Conservation (phyloP, 2,888 invertebrate species). For the Drosophila testacea region DNA sequence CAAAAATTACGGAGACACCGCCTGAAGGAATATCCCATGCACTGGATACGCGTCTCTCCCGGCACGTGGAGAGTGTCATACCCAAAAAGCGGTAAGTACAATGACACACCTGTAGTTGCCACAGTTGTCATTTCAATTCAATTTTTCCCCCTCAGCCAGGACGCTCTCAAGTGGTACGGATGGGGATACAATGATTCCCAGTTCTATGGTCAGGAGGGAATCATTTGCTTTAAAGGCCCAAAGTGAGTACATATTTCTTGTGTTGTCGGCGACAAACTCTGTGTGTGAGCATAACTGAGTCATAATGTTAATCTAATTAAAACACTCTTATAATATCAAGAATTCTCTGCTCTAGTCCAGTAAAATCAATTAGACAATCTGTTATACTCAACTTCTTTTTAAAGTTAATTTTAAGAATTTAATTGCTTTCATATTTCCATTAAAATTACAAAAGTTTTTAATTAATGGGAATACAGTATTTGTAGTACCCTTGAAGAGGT, state of each 20-base stretch:
- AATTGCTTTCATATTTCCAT: too few relatives aligned
- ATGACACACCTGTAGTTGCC: not conserved
- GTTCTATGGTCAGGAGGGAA: constrained; percentile 89
- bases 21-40: constrained; percentile 51
- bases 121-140: constrained; percentile 9
- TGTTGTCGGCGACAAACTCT: not conserved
- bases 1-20: constrained; percentile 50
- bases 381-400: too few relatives aligned
- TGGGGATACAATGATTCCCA: constrained; percentile 99
- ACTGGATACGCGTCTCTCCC: constrained; percentile 80
- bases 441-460: too few relatives aligned
- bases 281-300: not conserved
- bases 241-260: constrained; percentile 87
- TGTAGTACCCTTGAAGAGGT: too few relatives aligned
- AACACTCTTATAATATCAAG: not conserved
- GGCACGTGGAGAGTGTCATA: constrained; percentile 81
- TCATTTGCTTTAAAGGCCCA: constrained; percentile 92
- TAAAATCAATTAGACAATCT: not conserved
- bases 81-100: constrained; percentile 82
- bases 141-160: constrained; percentile 89
- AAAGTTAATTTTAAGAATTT: too few relatives aligned
- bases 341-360: not conserved
- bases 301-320: not conserved
- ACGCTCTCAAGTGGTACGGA: constrained; percentile 98
- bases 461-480: too few relatives aligned